Conservation (phyloP, 2,797 vertebrate genomes). For the Mus caroli region DNA sequence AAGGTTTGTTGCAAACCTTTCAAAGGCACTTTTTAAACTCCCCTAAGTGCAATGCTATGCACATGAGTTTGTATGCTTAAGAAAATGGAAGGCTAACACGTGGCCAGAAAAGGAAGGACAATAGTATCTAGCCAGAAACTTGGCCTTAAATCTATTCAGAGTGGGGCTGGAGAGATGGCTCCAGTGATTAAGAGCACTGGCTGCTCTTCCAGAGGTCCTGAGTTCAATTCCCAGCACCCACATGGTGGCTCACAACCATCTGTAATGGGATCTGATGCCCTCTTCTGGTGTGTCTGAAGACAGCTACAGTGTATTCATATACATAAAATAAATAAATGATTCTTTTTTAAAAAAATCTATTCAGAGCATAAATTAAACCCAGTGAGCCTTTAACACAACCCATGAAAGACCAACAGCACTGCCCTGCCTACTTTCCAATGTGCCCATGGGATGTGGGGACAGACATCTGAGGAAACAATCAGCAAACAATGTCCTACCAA, state of each 20-base stretch:
- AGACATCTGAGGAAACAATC: not conserved
- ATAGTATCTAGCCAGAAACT: not conserved
- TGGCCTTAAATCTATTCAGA: not conserved
- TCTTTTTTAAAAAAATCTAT: not conserved
- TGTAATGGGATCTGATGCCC: too few species aligned
- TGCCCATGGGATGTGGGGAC: not conserved
- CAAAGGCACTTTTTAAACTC: not conserved
- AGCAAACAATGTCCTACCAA: not conserved
- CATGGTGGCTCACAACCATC: too few species aligned
- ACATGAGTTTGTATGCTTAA: not conserved
- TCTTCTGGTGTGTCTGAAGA: too few species aligned
- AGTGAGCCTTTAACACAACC: not conserved
- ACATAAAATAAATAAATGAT: too few species aligned
- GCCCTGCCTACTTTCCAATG: not conserved
- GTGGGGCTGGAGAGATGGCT: too few species aligned
- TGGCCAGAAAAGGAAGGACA: not conserved
- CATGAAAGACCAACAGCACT: not conserved
- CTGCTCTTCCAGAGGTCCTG: too few species aligned
- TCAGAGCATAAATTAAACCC: not conserved
- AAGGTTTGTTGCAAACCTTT: not conserved
- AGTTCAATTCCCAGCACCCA: too few species aligned
- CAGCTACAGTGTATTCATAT: too few species aligned
- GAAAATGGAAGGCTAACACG: slow-evolving; percentile 5
- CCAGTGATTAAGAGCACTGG: too few species aligned
- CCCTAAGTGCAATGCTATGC: not conserved